Evolutionary conservation across 2,113 vertebrate genomes (phyloP).

Genomic region (Casuarius casuarius): DNA sequence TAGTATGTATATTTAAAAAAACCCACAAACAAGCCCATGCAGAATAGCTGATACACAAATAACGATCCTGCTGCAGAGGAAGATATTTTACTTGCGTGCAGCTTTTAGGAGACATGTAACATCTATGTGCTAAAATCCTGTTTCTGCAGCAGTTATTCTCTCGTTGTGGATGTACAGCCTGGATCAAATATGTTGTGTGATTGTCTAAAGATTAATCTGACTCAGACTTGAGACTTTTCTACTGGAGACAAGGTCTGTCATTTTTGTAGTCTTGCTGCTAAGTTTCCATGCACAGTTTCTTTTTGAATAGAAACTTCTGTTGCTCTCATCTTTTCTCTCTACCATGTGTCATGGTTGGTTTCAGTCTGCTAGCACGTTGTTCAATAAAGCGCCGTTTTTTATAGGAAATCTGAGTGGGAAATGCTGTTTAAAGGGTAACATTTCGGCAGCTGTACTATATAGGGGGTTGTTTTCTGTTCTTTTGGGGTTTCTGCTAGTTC

Average conservation of each 20-base stretch:
- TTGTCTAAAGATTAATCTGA: not conserved
- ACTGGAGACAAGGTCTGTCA: not conserved
- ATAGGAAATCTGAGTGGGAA: not conserved
- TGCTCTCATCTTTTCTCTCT: constrained; percentile 11
- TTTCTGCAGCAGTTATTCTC: constrained; percentile 5
- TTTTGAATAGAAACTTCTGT: not conserved
- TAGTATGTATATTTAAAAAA: not conserved
- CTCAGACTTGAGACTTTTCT: not conserved
- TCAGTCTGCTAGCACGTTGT: not conserved
- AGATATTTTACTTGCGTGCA: not conserved
- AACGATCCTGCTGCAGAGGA: not conserved
- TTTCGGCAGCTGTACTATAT: not conserved
- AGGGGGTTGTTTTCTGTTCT: not conserved
- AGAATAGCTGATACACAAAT: not conserved
- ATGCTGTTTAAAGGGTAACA: not conserved
- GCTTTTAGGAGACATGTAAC: not conserved
- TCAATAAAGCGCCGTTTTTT: not conserved
- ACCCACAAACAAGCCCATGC: not conserved
- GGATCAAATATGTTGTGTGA: not conserved
- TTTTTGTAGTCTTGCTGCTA: not conserved
- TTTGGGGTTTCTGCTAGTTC: not conserved
- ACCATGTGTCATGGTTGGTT: not conserved
- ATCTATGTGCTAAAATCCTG: not conserved
- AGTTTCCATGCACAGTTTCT: not conserved
- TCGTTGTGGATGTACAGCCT: not conserved